These are phyloP conservation scores for Lithophane leautieri DNA, from an alignment of 2,888 invertebrate species.

Conservation along the genomic window DNA sequence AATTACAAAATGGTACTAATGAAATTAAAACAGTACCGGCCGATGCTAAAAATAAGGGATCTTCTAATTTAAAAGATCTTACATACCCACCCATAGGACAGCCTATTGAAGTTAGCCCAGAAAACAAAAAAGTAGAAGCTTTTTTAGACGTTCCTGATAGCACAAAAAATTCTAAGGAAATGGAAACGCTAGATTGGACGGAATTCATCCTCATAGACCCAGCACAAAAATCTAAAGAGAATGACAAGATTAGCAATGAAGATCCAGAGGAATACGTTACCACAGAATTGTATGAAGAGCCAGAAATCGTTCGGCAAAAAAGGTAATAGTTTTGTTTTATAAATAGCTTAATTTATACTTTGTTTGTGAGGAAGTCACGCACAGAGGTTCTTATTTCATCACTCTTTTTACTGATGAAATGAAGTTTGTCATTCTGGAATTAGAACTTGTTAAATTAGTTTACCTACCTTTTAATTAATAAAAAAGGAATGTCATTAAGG, in stretches of 20 bases:
- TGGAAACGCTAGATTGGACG: slow-evolving; percentile 44
- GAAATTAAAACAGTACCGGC: background rate
- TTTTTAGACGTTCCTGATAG: background rate
- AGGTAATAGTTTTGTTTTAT: slow-evolving; percentile 56
- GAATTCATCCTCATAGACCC: slow-evolving; percentile 70
- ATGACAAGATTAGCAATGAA: slow-evolving; percentile 11
- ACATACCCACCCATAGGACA: background rate
- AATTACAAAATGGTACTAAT: background rate
- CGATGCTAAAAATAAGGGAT: background rate
- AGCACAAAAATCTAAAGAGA: slow-evolving; percentile 8
- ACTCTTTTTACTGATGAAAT: background rate
- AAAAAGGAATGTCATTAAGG: background rate
- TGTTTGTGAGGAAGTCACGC: background rate
- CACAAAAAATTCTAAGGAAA: slow-evolving; percentile 8
- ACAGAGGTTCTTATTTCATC: background rate
- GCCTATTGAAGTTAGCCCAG: background rate
- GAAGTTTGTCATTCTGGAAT: background rate
- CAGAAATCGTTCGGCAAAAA: slow-evolving; percentile 46
- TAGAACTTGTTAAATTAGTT: background rate
- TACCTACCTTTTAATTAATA: background rate
- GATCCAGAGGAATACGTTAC: slow-evolving; percentile 38
- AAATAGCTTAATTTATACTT: background rate
- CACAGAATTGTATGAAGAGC: slow-evolving; percentile 33
- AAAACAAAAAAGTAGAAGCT: background rate
- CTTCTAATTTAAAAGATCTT: background rate